Percentiles rank a stretch among this genome's conserved stretches.
Conservation (phyloP, 2,888 invertebrate genomes). For the Leptura quadrifasciata region DNA sequence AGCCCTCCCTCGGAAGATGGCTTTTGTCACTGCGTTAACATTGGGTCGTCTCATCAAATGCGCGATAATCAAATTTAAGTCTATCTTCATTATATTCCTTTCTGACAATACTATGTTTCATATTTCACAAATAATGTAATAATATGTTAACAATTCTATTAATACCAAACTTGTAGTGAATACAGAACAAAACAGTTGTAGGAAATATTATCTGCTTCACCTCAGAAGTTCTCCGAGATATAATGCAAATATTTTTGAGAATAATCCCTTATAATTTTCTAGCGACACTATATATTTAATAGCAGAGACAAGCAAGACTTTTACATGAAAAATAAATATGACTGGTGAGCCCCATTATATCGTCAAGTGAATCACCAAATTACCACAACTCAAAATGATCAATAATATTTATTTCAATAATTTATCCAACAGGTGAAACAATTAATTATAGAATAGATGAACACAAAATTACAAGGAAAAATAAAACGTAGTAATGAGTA, state of each 20-base stretch:
- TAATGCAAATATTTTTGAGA: constrained; percentile 16
- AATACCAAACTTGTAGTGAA: constrained; percentile 35
- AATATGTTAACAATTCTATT: constrained; percentile 55
- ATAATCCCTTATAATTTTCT: too few species aligned
- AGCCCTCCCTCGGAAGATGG: constrained; percentile 49
- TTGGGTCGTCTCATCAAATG: constrained; percentile 53
- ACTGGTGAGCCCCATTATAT: too few species aligned
- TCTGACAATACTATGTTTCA: constrained; percentile 56
- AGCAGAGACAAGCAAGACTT: too few species aligned
- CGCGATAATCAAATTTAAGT: constrained; percentile 60
- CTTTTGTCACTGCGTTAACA: constrained; percentile 53
- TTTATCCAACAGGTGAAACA: too few species aligned
- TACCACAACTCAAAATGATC: too few species aligned
- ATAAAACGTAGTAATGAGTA: too few species aligned
- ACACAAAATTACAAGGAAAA: too few species aligned
- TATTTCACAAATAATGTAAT: constrained; percentile 54
- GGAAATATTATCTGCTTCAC: constrained; percentile 20
- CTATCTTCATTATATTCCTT: constrained; percentile 60
- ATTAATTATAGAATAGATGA: too few species aligned
- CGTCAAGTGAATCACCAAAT: too few species aligned
- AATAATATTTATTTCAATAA: too few species aligned
- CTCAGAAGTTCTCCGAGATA: constrained; percentile 4
- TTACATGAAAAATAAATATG: too few species aligned
- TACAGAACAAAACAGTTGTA: constrained; percentile 10
- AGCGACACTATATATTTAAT: too few species aligned